Conservation (phyloP, 2,888 invertebrate genomes). For the Oscheius sp. region DNA sequence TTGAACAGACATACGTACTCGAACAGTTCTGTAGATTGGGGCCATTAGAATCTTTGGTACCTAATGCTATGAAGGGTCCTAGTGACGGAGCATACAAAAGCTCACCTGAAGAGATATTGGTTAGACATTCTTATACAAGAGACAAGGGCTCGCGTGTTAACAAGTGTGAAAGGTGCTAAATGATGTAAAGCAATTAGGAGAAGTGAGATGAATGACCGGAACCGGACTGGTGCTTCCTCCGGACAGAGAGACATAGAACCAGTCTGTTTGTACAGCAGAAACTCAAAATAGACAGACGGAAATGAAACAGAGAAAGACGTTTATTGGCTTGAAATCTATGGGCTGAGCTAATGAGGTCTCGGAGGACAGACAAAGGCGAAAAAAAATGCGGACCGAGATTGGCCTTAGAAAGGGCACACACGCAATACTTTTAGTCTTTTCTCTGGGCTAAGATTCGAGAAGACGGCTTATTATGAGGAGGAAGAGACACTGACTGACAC, state of each 20-base stretch:
- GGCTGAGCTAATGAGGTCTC: conserved; percentile 33
- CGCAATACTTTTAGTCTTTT: conserved; percentile 17
- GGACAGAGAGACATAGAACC: background rate
- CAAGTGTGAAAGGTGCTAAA: background rate
- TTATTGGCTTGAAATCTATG: conserved; percentile 20
- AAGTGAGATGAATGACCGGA: background rate
- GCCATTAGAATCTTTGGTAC: conserved; percentile 11
- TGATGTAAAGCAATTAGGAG: conserved; percentile 7
- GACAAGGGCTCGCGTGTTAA: conserved; percentile 10
- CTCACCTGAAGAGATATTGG: conserved; percentile 11
- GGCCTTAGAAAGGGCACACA: conserved; percentile 1
- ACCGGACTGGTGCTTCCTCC: background rate
- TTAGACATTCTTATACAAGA: conserved; percentile 7
- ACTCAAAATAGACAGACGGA: background rate
- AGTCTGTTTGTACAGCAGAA: conserved; percentile 9
- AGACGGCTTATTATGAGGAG: too few species aligned
- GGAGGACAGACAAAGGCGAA: conserved; percentile 34
- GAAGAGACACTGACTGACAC: background rate
- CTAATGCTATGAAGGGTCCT: conserved; percentile 6
- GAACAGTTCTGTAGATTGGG: conserved; percentile 27
- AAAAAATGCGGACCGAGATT: conserved; percentile 25
- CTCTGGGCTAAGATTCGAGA: too few species aligned
- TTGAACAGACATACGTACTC: background rate
- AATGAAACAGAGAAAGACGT: conserved; percentile 16
- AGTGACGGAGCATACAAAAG: conserved; percentile 15